Base-by-base conservation (phyloP, 2,113 vertebrate species). In the Muscicapa adusta region DNA sequence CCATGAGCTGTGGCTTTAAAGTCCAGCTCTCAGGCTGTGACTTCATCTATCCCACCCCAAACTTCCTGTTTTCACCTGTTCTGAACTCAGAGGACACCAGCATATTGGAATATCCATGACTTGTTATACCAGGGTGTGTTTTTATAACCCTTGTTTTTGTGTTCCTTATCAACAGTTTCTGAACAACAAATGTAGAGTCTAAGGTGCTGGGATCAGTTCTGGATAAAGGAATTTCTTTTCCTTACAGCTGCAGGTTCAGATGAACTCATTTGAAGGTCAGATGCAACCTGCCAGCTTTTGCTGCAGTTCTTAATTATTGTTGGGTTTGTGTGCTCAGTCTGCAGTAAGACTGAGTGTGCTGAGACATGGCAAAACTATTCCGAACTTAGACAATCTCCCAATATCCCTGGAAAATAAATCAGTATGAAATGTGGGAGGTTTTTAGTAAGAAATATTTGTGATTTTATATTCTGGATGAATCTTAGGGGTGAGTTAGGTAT, bases 221-320 rank as follows among this genome's bases (percentile, higher is more conserved):
- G 24, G 34, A 26, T 58, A 57, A 70, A 85, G 47, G 9, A 29
- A 8, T 18, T 31, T 56, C 43, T 86, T 33, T 86, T 15, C 4
- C 66, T 47, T 51, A 40, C 34, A 80, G 14, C 51, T 74, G 54
- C 48, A 72, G 25, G 11, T 26, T 86, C 3, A 38, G 47, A 57
- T 66, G 15, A 92, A 88, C 51, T 84, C 45, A 33, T n/a, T 1
- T 85, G 56, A 92, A 82, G 78, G 79, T 74, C 42, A 89, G 67
- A 61, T 28, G 19, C 26, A 56, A 38, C 20, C 45, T 68, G 53
- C 34, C 43, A 76, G 54, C 18, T 76, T 86, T 72, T 72, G 47
- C 33, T 11, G 8, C n/a, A 60, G 34, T n/a, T 75, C 68, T 53
- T 40, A 58, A 48, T 61, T 71, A 34, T 15, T 31, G 5, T 26